Conservation (phyloP, 2,113 vertebrate species). For the Hoplias malabaricus region DNA sequence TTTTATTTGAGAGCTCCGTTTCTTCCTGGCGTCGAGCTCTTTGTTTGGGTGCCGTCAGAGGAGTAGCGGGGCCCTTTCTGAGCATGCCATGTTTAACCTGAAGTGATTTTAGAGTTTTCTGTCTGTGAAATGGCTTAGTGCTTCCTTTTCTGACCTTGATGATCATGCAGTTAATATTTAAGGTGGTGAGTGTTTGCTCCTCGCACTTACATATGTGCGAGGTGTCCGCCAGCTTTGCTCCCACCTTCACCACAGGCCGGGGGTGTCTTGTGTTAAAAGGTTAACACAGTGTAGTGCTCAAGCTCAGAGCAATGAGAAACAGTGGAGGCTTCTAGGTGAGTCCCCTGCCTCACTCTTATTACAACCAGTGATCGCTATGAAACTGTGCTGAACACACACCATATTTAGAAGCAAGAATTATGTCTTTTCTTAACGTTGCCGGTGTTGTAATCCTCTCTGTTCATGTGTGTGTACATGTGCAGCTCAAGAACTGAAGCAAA, state of each 20-base stretch:
- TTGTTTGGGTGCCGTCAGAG: neutral
- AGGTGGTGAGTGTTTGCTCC: neutral
- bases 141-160: neutral
- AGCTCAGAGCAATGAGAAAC: neutral
- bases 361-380: neutral
- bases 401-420: too few species aligned
- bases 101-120: constrained; percentile 3
- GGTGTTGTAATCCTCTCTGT: neutral
- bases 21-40: neutral
- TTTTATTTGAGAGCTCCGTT: neutral
- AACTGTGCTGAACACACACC: too few species aligned
- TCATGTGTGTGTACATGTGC: constrained; percentile 36
- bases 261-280: neutral
- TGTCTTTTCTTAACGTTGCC: too few species aligned
- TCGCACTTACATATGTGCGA: neutral
- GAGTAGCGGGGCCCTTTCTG: neutral
- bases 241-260: too few species aligned
- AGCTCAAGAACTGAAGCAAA: constrained; percentile 71
- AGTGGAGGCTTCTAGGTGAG: too few species aligned
- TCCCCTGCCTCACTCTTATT: neutral
- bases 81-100: neutral
- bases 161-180: constrained; percentile 28
- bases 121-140: neutral
- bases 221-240: neutral
- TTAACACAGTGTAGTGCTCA: neutral